Base-by-base conservation (phyloP, 1,140 invertebrate genomes). In the Pseudobourletiella spinata region DNA sequence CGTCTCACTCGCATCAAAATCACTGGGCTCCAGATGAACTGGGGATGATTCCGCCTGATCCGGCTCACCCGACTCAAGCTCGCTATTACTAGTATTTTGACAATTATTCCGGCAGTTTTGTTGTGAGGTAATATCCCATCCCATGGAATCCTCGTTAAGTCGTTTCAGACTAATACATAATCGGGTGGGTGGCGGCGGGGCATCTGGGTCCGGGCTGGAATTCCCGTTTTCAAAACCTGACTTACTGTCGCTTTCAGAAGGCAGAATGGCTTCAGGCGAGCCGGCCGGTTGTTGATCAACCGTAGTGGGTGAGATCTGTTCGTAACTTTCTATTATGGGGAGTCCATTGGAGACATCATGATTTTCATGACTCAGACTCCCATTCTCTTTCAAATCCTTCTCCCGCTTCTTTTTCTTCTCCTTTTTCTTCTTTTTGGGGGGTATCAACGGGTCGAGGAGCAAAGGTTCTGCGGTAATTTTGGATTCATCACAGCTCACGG, bases 161-260 rank as follows among this genome's bases (percentile, higher is more conserved):
- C 59, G 60, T 57, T 65, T 65, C 30, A 65, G 54, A 39, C 58
- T 65, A 50, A 65, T 60, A 50, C 58, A 65, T 16, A 65, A 28
- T 14, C 63, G 58, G 20, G 52, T 51, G 18, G 58, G 51, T 2
- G 18, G 11, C 22, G 8, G 51, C 1, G 18, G 11, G 11, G 8
- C 32, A 8, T 39, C n/a, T 11, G 32, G 32, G 32, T 39, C n/a
- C 8, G n/a, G 8, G 32, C 8, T 39, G n/a, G 8, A 11, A n/a
- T n/a, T 11, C 32, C 32, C 32, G 32, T 8, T 39, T 39, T 39
- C 8, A 35, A 15, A 42, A 0, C n/a, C 18, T 57, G 42, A 15
- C 8, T 42, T 2, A 15, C 22, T 57, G n/a, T n/a, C n/a, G n/a
- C n/a, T n/a, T n/a, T n/a, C n/a, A n/a, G n/a, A n/a, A 20, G 2